Conservation (phyloP, 2,888 invertebrate species). For the Caenorhabditis sp. region DNA sequence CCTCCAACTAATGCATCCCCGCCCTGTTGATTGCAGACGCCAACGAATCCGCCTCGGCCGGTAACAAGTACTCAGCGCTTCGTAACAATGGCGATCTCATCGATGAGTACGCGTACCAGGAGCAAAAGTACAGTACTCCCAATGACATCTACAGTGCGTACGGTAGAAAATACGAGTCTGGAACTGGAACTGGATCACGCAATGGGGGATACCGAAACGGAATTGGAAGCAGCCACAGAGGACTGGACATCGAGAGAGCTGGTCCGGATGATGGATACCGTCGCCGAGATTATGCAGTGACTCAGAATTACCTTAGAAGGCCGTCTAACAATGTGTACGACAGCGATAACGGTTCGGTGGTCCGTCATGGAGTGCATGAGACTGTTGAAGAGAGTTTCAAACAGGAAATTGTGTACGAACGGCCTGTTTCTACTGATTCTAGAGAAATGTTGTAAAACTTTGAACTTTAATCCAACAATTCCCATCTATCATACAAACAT, state of each 20-base stretch:
- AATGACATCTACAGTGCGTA: conserved; percentile 67
- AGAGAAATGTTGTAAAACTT: conserved; percentile 63
- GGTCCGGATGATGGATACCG: conserved; percentile 53
- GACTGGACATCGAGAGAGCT: conserved; percentile 50
- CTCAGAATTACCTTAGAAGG: conserved; percentile 50
- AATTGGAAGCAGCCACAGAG: conserved; percentile 19
- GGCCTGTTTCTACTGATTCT: conserved; percentile 66
- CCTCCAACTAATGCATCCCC: conserved; percentile 11
- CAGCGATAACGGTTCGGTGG: conserved; percentile 59
- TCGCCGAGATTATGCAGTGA: conserved; percentile 37
- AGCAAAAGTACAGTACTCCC: conserved; percentile 65
- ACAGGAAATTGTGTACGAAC: conserved; percentile 75
- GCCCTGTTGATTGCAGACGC: conserved; percentile 16
- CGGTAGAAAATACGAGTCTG: conserved; percentile 63
- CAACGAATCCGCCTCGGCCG: conserved; percentile 24
- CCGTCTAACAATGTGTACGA: conserved; percentile 54
- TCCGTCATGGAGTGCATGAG: conserved; percentile 72
- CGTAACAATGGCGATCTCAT: conserved; percentile 45
- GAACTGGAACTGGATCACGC: conserved; percentile 21
- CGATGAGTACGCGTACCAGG: conserved; percentile 56
- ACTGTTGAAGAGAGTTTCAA: conserved; percentile 77
- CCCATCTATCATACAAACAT: too few relatives aligned
- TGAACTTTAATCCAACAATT: not conserved
- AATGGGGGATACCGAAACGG: conserved; percentile 39
- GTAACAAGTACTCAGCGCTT: conserved; percentile 54